A percentile compares a stretch with the other conserved stretches of the same genome.
Evolutionary conservation across 2,888 invertebrate species (phyloP).

Genomic region (Steromphala cineraria): DNA sequence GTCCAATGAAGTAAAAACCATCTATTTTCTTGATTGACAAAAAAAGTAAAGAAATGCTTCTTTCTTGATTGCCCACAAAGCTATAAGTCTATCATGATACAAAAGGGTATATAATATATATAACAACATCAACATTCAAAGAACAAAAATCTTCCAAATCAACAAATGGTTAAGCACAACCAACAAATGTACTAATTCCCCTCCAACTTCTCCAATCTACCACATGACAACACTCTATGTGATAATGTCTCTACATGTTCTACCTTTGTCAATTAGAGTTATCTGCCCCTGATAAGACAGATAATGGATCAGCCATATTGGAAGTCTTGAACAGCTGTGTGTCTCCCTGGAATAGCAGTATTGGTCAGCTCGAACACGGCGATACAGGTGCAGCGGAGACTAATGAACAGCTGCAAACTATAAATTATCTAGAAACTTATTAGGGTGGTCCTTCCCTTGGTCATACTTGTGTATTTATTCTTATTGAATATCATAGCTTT

Average conservation of each 20-base stretch:
- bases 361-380: background rate
- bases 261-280: conserved; percentile 20
- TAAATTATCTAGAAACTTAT: background rate
- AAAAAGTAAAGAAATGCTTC: too few species aligned
- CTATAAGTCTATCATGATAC: too few species aligned
- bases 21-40: too few species aligned
- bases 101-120: too few species aligned
- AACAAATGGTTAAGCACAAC: background rate
- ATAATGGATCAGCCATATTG: background rate
- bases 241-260: conserved; percentile 10
- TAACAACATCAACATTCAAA: too few species aligned
- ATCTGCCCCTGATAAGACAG: conserved; percentile 12
- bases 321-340: background rate
- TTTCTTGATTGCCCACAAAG: too few species aligned
- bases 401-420: background rate
- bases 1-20: too few species aligned
- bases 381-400: background rate
- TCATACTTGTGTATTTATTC: too few species aligned
- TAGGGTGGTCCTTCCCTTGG: too few species aligned
- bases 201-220: background rate
- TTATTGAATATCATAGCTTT: too few species aligned
- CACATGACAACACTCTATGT: conserved; percentile 1
- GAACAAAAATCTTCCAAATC: too few species aligned
- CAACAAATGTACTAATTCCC: background rate
- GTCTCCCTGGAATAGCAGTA: background rate